Base-by-base conservation (phyloP, 2,888 invertebrate species). In the Carpatolechia fugitivella region DNA sequence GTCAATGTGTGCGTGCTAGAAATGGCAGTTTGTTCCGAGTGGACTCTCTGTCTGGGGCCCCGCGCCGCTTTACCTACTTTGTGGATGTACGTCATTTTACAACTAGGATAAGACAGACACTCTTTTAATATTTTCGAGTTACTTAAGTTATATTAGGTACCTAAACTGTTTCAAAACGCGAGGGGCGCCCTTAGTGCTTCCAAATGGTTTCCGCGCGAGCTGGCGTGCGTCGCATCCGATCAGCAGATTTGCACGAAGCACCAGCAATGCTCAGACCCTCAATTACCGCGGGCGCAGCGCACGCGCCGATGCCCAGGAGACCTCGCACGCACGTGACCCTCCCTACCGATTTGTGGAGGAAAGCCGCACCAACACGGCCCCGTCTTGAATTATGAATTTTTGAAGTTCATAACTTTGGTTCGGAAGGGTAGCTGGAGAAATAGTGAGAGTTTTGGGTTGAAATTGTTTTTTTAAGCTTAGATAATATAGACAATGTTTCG, bases 281-380 rank as follows among this genome's bases (percentile, higher is more conserved):
- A 82, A 80, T 82, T 85, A 85, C 72, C 60, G 62, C 3, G 62
- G 66, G 63, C n/a, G n/a, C 64, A 64, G 76, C 78, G 84, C 86
- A 84, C 86, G 83, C 85, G 84, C 76, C 76, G 65, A 56, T 65
- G 64, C 87, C 82, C 84, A 52, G 52, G 86, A 85, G 86, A 85
- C 65, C 59, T 57, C 60, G 75, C 86, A 86, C 87, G 83, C 82
- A 86, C 87, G 83, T 82, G 86, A 74, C 85, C 65, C 62, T 78
- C 80, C 82, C 67, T 69, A 61, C 66, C 81, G 80, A 84, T 85
- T 76, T 84, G 82, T 74, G 69, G 77, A 76, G 75, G 77, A 78
- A 76, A 75, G n/a, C 44, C 67, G 70, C 71, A 64, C 40, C 33
- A 55, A 51, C 54, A 52, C 36, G 52, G 38, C 16, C 30, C 14